These are phyloP conservation scores for Falco peregrinus DNA, from an alignment of 2,797 vertebrate genomes.

Conservation along the genomic window DNA sequence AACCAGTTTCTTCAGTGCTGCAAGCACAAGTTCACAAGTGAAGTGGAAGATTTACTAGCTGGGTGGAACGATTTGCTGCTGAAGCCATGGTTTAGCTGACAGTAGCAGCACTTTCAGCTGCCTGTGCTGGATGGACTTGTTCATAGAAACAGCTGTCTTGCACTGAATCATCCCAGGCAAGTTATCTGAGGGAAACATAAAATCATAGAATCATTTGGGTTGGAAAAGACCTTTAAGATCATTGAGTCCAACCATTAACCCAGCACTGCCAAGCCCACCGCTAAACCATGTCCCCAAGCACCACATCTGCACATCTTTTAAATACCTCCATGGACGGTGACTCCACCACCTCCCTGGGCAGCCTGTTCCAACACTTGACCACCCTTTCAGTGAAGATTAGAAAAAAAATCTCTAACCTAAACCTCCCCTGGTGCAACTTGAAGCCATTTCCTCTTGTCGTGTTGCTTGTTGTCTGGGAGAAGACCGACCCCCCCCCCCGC, in stretches of 20 bases:
- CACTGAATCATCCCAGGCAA: neutral
- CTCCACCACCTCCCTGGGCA: neutral
- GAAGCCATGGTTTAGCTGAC: neutral
- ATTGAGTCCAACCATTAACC: neutral
- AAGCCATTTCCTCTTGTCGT: too few relatives aligned
- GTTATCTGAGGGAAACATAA: neutral
- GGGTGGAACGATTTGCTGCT: neutral
- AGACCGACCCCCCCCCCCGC: too few relatives aligned
- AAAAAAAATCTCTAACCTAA: too few relatives aligned
- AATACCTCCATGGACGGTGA: neutral
- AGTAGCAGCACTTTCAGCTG: neutral
- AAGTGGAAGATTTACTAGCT: neutral
- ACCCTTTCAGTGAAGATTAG: too few relatives aligned
- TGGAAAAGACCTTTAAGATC: neutral
- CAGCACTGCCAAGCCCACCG: neutral
- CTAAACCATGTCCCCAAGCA: neutral
- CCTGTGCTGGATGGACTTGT: neutral
- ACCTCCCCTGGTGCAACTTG: too few relatives aligned
- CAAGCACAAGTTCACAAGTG: neutral
- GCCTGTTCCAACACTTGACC: neutral
- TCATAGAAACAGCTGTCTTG: neutral
- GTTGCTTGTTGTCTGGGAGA: too few relatives aligned
- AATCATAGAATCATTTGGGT: neutral
- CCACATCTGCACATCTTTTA: neutral
- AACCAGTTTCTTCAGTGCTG: neutral